Percentiles rank a stretch among this genome's conserved stretches.
Conservation (phyloP, 2,888 invertebrate genomes). For the Eupithecia subumbrata region DNA sequence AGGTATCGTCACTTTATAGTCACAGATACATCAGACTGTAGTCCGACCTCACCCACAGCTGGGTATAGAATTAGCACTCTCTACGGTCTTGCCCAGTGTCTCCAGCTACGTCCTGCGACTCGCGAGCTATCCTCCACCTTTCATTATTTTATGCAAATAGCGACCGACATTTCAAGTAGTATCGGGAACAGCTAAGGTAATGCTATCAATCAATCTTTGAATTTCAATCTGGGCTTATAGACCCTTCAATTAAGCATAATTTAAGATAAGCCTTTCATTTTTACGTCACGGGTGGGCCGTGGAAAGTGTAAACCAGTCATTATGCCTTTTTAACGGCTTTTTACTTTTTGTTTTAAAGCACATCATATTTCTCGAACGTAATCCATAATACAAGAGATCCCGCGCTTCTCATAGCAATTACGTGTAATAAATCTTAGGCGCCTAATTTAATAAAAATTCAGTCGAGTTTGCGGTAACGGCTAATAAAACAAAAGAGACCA, state of each 20-base stretch:
- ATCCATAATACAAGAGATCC: slow-evolving; percentile 81
- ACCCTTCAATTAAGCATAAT: slow-evolving; percentile 82
- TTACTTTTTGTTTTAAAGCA: slow-evolving; percentile 77
- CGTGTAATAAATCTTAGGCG: slow-evolving; percentile 79
- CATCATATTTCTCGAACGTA: slow-evolving; percentile 71
- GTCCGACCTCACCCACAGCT: neutral
- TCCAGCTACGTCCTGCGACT: neutral
- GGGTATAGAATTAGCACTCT: neutral
- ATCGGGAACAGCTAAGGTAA: slow-evolving; percentile 60
- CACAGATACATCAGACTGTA: too few relatives aligned
- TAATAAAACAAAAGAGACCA: slow-evolving; percentile 50
- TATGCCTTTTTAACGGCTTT: slow-evolving; percentile 69
- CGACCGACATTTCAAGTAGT: slow-evolving; percentile 53
- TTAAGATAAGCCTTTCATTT: slow-evolving; percentile 82
- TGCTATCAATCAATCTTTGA: slow-evolving; percentile 79
- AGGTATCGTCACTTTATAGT: too few relatives aligned
- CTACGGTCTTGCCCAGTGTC: neutral
- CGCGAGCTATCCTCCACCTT: neutral
- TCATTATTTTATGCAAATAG: slow-evolving; percentile 51
- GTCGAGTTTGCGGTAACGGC: neutral
- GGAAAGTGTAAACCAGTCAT: slow-evolving; percentile 77
- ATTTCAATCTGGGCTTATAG: slow-evolving; percentile 79
- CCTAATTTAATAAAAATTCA: slow-evolving; percentile 46
- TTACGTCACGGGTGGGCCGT: slow-evolving; percentile 78
- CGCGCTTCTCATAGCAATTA: slow-evolving; percentile 76